Conservation (phyloP, 2,888 invertebrate genomes). For the Molanna angustata region DNA sequence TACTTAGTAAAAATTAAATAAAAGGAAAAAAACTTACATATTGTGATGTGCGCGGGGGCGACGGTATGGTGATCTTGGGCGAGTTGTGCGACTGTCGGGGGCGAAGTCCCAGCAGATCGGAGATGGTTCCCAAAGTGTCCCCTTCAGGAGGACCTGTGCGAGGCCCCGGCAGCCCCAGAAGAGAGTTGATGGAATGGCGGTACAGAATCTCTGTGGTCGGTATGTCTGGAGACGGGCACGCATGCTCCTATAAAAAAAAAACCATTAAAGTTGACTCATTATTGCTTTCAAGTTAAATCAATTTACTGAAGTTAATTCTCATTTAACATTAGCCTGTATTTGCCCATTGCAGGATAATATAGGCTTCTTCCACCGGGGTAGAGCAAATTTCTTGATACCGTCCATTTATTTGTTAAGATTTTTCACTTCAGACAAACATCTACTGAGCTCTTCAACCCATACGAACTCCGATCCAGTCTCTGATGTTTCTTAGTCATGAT, state of each 20-base stretch:
- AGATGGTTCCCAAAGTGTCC: constrained; percentile 5
- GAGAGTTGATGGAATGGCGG: constrained; percentile 53
- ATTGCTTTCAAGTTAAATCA: too few relatives aligned
- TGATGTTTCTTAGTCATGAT: too few relatives aligned
- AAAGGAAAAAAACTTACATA: not conserved
- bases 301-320: too few relatives aligned
- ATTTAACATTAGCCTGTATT: too few relatives aligned
- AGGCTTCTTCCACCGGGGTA: not conserved
- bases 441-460: too few relatives aligned
- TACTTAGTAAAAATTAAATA: not conserved
- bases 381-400: not conserved
- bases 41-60: constrained; percentile 2
- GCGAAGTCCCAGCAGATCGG: constrained; percentile 10
- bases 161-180: constrained; percentile 41
- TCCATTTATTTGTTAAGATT: too few relatives aligned
- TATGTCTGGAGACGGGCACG: constrained; percentile 54
- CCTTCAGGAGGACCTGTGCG: constrained; percentile 27
- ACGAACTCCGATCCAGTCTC: too few relatives aligned
- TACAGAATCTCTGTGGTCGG: constrained; percentile 47
- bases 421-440: too few relatives aligned
- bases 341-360: too few relatives aligned
- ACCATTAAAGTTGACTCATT: not conserved
- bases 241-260: constrained; percentile 48
- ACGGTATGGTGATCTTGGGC: constrained; percentile 13
- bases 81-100: not conserved